Evolutionary conservation across 1,140 invertebrate genomes (phyloP), one percentile per base, ranked within the genome.

Genomic region (Calycopis cecrops): DNA sequence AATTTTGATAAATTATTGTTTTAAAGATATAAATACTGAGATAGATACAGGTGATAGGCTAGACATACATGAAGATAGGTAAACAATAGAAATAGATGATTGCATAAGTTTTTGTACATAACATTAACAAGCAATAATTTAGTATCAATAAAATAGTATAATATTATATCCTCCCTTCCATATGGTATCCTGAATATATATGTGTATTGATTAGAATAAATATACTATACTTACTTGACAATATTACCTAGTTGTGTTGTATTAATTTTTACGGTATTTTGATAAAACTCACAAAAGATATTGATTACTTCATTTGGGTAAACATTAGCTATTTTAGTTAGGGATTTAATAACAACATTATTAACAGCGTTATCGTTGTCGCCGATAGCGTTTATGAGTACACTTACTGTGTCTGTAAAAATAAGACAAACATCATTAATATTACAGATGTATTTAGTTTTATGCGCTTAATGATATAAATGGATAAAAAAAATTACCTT

Each of bases 291-390:
- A 54, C 84, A 86, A 62, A 83, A 87, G 65, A 81, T 81, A 55
- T 73, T 72, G 11, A 88, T 75, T n/a, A 88, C 82, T 67, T 82
- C 78, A 65, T 88, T 87, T 4, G 83, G 82, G 68, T 88, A 73
- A 3, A 63, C 63, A 61, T 73, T 79, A 9, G 85, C 79, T 71
- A 88, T 84, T 69, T 88, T 88, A 17, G 79, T 76, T 4, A 88
- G 60, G 9, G 87, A 88, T 65, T 88, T 88, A 52, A 87, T 86
- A 52, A 88, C 72, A 42, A 79, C 75, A 59, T 87, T 83, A 63
- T 85, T 88, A 12, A 88, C 87, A 10, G 74, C 67, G 52, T 87
- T 85, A 48, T 87, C 82, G 57, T 59, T 86, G 72, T 88, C 87
- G 28, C 79, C 76, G 49, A 78, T 62, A 44, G 85, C 79, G 62